Conservation (phyloP, 2,113 vertebrate species). For the Acanthochromis polyacanthus region DNA sequence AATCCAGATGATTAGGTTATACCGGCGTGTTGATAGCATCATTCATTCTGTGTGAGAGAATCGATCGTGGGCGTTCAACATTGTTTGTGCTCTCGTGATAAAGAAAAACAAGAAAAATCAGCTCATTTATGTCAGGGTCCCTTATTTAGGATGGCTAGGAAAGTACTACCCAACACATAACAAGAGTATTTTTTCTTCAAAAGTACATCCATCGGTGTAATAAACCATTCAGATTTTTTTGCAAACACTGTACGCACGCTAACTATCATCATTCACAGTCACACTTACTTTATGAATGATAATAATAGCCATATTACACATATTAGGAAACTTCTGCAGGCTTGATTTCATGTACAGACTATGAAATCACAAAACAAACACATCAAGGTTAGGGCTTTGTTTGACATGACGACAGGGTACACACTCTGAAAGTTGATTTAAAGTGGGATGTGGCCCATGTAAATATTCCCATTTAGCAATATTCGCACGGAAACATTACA, state of each 20-base stretch:
- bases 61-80: conserved; percentile 19
- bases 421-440: not conserved
- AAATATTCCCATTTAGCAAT: not conserved
- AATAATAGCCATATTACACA: no score
- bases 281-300: not conserved
- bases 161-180: conserved; percentile 41
- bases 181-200: conserved; percentile 34
- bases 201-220: conserved; percentile 2
- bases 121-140: conserved; percentile 12
- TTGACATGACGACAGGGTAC: not conserved
- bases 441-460: conserved; percentile 13
- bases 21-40: not conserved
- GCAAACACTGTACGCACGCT: no score
- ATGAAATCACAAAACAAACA: not conserved
- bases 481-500: conserved; percentile 3
- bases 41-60: conserved; percentile 18
- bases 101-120: not conserved
- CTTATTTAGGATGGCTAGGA: conserved; percentile 50
- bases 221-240: not conserved
- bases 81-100: not conserved
- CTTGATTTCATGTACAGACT: no score
- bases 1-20: conserved; percentile 28
- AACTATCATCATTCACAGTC: not conserved
- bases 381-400: not conserved
- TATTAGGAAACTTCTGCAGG: no score